A percentile compares a stretch with the other conserved stretches of the same genome.
These are phyloP conservation scores for Schizothorax lantsangensis DNA, from an alignment of 2,797 vertebrate species.

Conservation along the genomic window DNA sequence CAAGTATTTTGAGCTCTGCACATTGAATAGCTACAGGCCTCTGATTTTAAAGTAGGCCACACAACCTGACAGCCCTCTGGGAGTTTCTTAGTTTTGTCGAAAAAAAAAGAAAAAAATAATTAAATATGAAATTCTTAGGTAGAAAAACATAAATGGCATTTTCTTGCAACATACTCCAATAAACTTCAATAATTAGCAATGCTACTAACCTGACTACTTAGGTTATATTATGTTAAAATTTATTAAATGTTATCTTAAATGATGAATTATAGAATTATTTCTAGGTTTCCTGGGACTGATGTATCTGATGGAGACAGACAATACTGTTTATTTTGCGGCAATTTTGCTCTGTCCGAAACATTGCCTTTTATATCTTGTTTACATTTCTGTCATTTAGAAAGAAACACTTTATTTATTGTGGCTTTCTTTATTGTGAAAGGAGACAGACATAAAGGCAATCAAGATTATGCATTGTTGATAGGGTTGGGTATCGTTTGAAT, in stretches of 20 bases:
- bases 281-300: neutral
- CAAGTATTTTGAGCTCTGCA: conserved; percentile 6
- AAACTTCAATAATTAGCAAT: no score
- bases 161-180: no score
- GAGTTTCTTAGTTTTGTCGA: conserved; percentile 3
- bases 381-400: neutral
- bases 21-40: conserved; percentile 1
- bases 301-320: neutral
- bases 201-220: neutral
- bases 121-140: neutral
- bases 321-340: neutral
- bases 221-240: neutral
- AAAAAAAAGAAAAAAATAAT: no score
- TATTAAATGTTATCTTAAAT: neutral
- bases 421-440: neutral
- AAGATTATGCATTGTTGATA: neutral
- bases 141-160: neutral
- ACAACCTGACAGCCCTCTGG: neutral
- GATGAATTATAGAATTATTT: neutral
- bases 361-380: neutral
- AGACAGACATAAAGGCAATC: neutral
- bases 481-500: no score
- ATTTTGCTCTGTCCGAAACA: neutral
- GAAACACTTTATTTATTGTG: neutral
- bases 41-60: neutral